A percentile compares a stretch with the other conserved stretches of the same genome.
Evolutionary conservation across 2,888 invertebrate species (phyloP).

Genomic region (Acanthopleura granulata): DNA sequence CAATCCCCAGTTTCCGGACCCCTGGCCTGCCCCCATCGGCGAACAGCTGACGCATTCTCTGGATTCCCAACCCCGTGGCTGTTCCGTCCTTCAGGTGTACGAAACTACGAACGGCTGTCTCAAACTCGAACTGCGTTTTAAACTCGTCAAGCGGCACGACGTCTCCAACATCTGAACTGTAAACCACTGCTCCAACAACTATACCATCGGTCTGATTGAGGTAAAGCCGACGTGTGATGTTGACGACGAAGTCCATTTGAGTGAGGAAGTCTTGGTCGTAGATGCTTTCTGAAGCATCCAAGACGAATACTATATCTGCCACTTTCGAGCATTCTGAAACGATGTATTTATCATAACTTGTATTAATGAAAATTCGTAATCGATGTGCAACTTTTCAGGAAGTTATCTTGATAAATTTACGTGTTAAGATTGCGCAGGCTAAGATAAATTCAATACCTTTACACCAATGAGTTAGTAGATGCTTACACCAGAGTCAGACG

Average conservation of each 20-base stretch:
- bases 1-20: slow-evolving; percentile 36
- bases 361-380: too few species aligned
- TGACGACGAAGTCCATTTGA: slow-evolving; percentile 10
- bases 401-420: too few species aligned
- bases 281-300: slow-evolving; percentile 7
- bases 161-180: neutral
- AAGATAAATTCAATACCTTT: too few species aligned
- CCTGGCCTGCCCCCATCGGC: slow-evolving; percentile 27
- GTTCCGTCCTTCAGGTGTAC: slow-evolving; percentile 7
- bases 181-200: slow-evolving; percentile 9
- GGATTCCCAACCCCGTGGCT: neutral
- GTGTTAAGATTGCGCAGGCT: too few species aligned
- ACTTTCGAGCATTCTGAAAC: slow-evolving; percentile 29
- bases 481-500: too few species aligned
- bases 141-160: neutral
- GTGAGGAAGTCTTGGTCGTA: slow-evolving; percentile 3
- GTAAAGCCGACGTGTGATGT: neutral
- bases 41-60: neutral
- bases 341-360: too few species aligned
- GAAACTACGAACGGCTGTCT: neutral
- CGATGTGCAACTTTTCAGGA: too few species aligned
- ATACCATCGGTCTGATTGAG: slow-evolving; percentile 9
- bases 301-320: slow-evolving; percentile 13
- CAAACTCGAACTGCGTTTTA: slow-evolving; percentile 5
- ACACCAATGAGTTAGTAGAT: too few species aligned